Evolutionary conservation across 2,113 vertebrate genomes (phyloP).

Genomic region (Ia io): DNA sequence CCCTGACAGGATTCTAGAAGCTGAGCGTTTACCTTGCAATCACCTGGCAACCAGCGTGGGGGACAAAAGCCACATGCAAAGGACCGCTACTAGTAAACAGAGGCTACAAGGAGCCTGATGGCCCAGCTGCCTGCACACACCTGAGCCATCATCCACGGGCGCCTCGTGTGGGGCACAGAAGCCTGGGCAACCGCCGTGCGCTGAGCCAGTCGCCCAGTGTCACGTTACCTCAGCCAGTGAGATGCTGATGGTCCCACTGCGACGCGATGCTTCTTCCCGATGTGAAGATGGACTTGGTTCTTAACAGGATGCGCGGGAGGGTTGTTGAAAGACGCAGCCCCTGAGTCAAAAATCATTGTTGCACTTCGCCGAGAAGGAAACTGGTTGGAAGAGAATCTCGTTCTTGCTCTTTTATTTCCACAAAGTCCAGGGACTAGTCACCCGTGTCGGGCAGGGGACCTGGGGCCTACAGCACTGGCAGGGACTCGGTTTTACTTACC

Average conservation of each 20-base stretch:
- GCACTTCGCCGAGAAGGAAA: not conserved
- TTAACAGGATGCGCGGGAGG: not conserved
- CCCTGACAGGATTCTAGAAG: too few relatives aligned
- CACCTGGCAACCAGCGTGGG: not conserved
- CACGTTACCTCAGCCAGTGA: not conserved
- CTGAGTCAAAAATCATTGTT: not conserved
- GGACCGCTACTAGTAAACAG: not conserved
- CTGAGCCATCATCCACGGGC: not conserved
- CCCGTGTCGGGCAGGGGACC: not conserved
- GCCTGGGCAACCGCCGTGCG: not conserved
- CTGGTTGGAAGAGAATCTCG: not conserved
- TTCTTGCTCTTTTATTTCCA: not conserved
- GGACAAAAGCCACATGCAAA: not conserved
- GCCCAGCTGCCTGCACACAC: not conserved
- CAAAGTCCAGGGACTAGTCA: not conserved
- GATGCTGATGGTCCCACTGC: too few relatives aligned
- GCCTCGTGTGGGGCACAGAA: not conserved
- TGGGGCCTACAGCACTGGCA: not conserved
- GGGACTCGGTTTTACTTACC: not conserved
- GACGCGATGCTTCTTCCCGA: not conserved
- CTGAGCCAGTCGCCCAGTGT: not conserved
- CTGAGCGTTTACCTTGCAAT: not conserved
- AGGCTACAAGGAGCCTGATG: not conserved
- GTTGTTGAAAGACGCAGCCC: not conserved
- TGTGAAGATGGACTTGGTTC: not conserved